A percentile compares a stretch with the other conserved stretches of the same genome.
These are phyloP conservation scores for Jordanella pulchra DNA, from an alignment of 2,797 vertebrate genomes.

Conservation along the genomic window DNA sequence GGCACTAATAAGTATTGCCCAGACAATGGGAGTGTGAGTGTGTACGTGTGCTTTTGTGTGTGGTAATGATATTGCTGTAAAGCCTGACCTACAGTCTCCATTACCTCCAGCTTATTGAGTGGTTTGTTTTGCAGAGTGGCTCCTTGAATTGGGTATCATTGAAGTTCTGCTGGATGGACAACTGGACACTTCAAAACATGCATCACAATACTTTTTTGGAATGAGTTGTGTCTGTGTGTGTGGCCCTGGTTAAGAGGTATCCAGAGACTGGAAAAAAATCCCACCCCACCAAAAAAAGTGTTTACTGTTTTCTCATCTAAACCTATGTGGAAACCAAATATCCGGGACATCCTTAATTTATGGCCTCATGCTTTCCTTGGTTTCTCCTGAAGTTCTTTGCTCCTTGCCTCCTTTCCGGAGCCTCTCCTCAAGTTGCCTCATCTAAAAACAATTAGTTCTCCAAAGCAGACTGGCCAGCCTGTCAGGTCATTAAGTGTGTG, in stretches of 20 bases:
- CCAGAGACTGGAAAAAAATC: constrained; percentile 25
- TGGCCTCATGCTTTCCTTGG: constrained; percentile 55
- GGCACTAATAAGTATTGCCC: constrained; percentile 74
- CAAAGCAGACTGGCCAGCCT: constrained; percentile 53
- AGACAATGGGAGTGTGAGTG: constrained; percentile 66
- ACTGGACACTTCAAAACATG: constrained; percentile 70
- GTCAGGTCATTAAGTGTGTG: constrained; percentile 39
- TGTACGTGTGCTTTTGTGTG: constrained; percentile 54
- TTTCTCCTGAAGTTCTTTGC: constrained; percentile 46
- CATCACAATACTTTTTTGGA: constrained; percentile 64
- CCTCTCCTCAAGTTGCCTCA: constrained; percentile 75
- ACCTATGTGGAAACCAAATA: constrained; percentile 74
- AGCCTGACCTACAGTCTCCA: constrained; percentile 75
- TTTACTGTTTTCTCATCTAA: constrained; percentile 60
- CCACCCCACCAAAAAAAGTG: constrained; percentile 42
- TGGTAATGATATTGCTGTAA: constrained; percentile 75
- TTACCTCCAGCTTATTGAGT: constrained; percentile 78
- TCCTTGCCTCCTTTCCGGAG: constrained; percentile 75
- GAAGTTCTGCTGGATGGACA: constrained; percentile 68
- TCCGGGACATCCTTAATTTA: constrained; percentile 72
- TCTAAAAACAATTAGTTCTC: constrained; percentile 85
- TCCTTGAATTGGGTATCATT: constrained; percentile 73
- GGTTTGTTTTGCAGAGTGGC: constrained; percentile 81
- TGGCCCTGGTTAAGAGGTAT: constrained; percentile 52
- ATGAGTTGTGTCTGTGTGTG: constrained; percentile 45